Conservation (phyloP, 2,888 invertebrate species). For the Nomada flava region DNA sequence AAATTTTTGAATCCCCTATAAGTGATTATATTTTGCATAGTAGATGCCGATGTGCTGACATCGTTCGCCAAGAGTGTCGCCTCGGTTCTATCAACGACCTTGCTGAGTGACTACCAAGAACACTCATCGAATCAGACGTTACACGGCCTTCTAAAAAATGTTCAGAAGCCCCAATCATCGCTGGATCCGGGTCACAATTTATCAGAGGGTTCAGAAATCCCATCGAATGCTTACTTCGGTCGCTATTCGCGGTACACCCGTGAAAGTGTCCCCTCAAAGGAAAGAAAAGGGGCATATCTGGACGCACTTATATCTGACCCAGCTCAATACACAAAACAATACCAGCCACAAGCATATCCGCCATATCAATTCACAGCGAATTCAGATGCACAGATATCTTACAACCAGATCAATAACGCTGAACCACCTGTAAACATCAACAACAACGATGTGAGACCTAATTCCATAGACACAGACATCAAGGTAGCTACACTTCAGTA, state of each 20-base stretch:
- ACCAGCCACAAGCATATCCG: not conserved
- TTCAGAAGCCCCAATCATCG: not conserved
- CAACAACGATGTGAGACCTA: not conserved
- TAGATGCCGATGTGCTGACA: conserved; percentile 73
- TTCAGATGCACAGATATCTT: not conserved
- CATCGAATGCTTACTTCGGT: not conserved
- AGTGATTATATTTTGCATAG: conserved; percentile 2
- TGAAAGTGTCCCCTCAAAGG: not conserved
- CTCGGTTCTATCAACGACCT: conserved; percentile 70
- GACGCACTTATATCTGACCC: conserved; percentile 3
- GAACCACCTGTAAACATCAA: not conserved
- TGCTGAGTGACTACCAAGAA: conserved; percentile 51
- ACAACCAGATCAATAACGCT: not conserved
- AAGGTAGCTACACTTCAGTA: conserved; percentile 15
- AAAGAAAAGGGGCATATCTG: conserved; percentile 1
- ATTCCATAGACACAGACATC: conserved; percentile 28
- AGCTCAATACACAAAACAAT: not conserved
- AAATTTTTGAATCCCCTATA: not conserved
- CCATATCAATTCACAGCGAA: conserved; percentile 14
- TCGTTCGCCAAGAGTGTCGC: conserved; percentile 74
- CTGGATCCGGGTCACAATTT: not conserved
- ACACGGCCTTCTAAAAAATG: conserved; percentile 1
- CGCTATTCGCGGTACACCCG: not conserved
- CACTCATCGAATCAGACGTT: conserved; percentile 41
- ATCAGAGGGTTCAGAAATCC: not conserved